A percentile compares a stretch with the other conserved stretches of the same genome.
phyloP scores from a whole-genome alignment of 2,888 invertebrate genomes.

The Pristionchus fissidentatus region DNA sequence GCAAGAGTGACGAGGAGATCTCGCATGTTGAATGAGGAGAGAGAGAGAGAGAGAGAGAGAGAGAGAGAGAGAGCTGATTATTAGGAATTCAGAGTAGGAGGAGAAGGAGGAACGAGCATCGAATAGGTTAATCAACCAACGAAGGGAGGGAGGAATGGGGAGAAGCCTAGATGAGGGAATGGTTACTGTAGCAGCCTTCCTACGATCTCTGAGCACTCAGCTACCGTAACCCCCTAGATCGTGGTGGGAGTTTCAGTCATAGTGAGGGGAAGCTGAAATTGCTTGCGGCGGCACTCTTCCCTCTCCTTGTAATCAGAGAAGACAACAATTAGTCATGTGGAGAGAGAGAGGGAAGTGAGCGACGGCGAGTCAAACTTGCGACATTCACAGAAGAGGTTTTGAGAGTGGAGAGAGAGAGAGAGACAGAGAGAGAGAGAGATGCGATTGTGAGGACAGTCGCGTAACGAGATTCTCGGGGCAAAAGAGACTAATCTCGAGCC shows the following conservation, averaged over 20 bases:
- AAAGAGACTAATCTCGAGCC: background rate
- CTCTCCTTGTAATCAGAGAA: slow-evolving; percentile 17
- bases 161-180: background rate
- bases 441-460: background rate
- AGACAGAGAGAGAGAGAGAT: background rate
- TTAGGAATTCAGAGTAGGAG: slow-evolving; percentile 20
- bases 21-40: too few relatives aligned
- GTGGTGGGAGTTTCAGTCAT: too few relatives aligned
- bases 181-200: background rate
- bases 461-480: background rate
- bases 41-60: background rate
- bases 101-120: background rate
- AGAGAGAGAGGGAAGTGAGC: background rate
- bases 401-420: background rate
- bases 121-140: slow-evolving; percentile 22
- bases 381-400: background rate
- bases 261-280: too few relatives aligned
- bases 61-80: background rate
- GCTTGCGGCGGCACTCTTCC: background rate
- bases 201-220: background rate
- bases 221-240: background rate
- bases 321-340: slow-evolving; percentile 12
- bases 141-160: background rate
- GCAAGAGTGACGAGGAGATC: background rate
- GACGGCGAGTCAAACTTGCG: background rate